Conservation (phyloP, 2,888 invertebrate species). For the Oxyteleia sp. region DNA sequence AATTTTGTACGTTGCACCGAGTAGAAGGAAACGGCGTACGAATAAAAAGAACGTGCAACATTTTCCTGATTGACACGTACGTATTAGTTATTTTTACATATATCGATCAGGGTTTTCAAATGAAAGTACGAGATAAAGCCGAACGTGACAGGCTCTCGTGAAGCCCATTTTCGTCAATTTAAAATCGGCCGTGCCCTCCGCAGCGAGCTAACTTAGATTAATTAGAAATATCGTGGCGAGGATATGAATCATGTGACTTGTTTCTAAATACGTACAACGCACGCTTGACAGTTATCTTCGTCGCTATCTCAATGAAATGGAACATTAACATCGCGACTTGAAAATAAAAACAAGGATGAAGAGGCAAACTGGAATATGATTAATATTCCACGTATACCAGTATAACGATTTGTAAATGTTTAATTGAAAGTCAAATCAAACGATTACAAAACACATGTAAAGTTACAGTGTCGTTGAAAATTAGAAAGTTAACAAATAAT, state of each 20-base stretch:
- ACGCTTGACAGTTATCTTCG: constrained; percentile 32
- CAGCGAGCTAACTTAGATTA: constrained; percentile 23
- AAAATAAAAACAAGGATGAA: neutral
- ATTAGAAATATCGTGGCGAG: constrained; percentile 40
- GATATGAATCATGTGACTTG: constrained; percentile 54
- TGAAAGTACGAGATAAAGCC: constrained; percentile 11
- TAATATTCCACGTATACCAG: too few species aligned
- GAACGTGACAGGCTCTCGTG: neutral
- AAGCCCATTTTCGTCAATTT: constrained; percentile 27
- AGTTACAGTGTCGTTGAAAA: too few species aligned
- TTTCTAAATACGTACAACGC: constrained; percentile 37
- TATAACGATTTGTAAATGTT: too few species aligned
- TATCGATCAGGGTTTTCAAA: constrained; percentile 36
- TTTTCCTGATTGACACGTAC: constrained; percentile 16
- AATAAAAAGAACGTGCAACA: constrained; percentile 11
- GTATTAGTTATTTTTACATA: constrained; percentile 33
- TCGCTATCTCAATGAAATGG: constrained; percentile 6
- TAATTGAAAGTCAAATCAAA: too few species aligned
- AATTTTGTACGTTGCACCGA: too few species aligned
- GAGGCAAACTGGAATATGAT: too few species aligned
- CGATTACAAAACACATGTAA: too few species aligned
- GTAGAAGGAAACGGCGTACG: constrained; percentile 4
- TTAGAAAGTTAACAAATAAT: too few species aligned
- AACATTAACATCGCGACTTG: constrained; percentile 5
- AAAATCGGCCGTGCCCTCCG: constrained; percentile 4